phyloP scores from a whole-genome alignment of 2,113 vertebrate genomes.

The Gymnorhina tibicen region DNA sequence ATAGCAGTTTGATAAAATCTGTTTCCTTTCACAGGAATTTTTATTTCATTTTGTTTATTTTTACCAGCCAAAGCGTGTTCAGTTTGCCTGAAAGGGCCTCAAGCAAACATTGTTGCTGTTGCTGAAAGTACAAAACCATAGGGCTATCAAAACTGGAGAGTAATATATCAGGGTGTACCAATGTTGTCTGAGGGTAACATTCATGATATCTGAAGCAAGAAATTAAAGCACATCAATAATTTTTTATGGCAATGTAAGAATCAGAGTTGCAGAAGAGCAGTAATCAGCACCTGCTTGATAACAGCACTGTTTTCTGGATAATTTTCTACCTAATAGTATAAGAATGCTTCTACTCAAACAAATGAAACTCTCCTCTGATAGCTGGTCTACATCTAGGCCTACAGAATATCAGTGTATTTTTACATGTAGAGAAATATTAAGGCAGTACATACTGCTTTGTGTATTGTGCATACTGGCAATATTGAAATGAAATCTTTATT shows the following conservation, averaged over 20 bases:
- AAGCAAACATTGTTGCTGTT: not conserved
- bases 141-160: fast-evolving
- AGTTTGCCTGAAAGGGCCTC: not conserved
- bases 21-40: not conserved
- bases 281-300: not conserved
- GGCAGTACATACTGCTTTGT: not conserved
- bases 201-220: not conserved
- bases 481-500: not conserved
- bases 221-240: not conserved
- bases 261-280: not conserved
- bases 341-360: not conserved
- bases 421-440: not conserved
- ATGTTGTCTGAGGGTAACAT: not conserved
- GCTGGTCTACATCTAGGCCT: not conserved
- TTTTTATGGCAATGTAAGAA: not conserved
- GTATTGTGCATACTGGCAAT: not conserved
- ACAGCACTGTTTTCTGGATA: not conserved
- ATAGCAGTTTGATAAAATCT: not conserved
- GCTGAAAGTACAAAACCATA: not conserved
- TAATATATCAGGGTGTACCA: not conserved
- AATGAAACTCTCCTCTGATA: not conserved
- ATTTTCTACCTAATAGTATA: not conserved
- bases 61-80: not conserved
- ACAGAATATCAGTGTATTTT: not conserved
- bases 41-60: not conserved